Conservation (phyloP, 2,113 vertebrate genomes). For the Syrrhaptes paradoxus region DNA sequence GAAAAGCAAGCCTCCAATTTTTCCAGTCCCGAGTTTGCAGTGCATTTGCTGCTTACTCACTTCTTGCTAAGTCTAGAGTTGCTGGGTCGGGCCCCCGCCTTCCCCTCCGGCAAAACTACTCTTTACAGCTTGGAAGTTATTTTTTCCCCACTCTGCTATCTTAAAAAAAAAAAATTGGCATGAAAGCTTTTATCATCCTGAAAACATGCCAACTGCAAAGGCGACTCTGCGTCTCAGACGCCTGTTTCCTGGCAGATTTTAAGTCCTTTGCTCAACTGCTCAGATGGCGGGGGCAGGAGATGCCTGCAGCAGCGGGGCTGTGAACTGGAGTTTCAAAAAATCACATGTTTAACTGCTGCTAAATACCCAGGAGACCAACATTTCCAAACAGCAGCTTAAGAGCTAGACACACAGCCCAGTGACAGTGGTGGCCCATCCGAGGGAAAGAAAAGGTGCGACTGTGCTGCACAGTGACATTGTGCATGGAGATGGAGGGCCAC, state of each 20-base stretch:
- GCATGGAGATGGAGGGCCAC: not conserved
- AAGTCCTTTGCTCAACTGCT: constrained; percentile 30
- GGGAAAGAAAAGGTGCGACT: not conserved
- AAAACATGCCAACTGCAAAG: constrained; percentile 40
- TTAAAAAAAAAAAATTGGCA: not conserved
- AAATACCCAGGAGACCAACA: not conserved
- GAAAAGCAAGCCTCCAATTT: not conserved
- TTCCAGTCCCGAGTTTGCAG: not conserved
- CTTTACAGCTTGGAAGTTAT: constrained; percentile 30
- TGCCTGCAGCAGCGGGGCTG: constrained; percentile 25
- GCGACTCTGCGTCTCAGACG: constrained; percentile 40
- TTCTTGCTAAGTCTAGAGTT: constrained; percentile 3
- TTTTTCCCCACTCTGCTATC: constrained; percentile 38
- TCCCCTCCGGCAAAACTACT: constrained; percentile 3
- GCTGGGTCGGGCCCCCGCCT: not conserved
- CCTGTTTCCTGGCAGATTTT: constrained; percentile 59
- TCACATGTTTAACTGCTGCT: constrained; percentile 11
- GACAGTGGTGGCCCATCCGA: fast-evolving
- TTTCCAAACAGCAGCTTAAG: not conserved
- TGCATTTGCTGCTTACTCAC: not conserved
- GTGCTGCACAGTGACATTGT: not conserved
- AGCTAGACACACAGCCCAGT: not conserved
- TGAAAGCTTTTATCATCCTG: constrained; percentile 48
- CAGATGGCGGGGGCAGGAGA: constrained; percentile 36
- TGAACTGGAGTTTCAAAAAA: not conserved